Evolutionary conservation across 2,113 vertebrate genomes (phyloP), one percentile per base, ranked within the genome.

Genomic region (Triplophysa siluroides): DNA sequence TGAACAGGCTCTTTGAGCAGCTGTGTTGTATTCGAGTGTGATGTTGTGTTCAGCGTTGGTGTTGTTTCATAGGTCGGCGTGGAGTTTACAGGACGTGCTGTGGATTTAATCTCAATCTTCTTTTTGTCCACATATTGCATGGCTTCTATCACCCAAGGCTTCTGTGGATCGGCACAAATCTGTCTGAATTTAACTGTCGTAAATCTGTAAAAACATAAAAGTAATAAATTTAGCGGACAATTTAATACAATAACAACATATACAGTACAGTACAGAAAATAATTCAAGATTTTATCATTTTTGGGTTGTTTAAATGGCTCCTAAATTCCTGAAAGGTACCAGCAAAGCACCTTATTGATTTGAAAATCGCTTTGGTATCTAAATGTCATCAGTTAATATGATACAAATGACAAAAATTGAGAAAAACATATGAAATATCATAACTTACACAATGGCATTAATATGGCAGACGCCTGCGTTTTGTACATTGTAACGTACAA

Each of bases 381-480:
- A 54, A 69, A 50, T 4, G 8, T 69, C 1, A 2, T 14, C 1
- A 1, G 19, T 43, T 38, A 47, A 47, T 4, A 67, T 43, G 10
- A 6, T 47, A 19, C 43, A 29, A 26, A 24, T 10, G 5, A 4
- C 10, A 11, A 47, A 62, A 45, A 45, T 2, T 12, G 1, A 2
- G 11, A 45, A 45, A 45, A 45, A 11, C 10, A 9, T 43, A 43
- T 29, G 29, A 24, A 38, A 16, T 33, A 50, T 11, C 9, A 8
- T 23, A 68, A 85, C 84, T 83, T 58, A 85, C 84, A 72, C 2
- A 52, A 79, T 26, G 33, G 79, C 81, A 21, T 60, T 38, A 10
- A 83, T 63, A n/a, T 70, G 43, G 43, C 84, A 85, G 8, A 23
- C 1, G 4, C 75, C 79, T 54, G 24, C 10, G 8, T 11, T n/a